Conservation (phyloP, 1,140 invertebrate species). For the Trinorchestia longiramus region DNA sequence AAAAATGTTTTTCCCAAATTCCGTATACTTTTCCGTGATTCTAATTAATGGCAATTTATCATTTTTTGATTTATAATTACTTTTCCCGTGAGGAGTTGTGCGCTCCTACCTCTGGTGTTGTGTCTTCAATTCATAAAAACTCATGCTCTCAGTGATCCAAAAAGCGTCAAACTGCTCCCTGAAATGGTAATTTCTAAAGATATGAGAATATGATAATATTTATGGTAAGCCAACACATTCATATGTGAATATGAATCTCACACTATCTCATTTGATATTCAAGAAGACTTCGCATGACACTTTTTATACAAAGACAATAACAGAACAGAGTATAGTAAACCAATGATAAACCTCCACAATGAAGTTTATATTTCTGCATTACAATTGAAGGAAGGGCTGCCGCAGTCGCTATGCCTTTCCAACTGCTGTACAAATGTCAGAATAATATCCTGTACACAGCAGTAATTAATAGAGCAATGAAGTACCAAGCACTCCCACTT, state of each 20-base stretch:
- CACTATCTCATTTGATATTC: background rate
- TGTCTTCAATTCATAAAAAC: no score
- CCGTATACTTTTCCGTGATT: no score
- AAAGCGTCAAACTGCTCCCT: no score
- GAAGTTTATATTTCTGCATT: background rate
- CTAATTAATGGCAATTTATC: no score
- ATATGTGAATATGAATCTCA: background rate
- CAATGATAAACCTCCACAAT: no score
- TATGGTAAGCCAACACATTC: background rate
- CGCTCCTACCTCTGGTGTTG: no score
- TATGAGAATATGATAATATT: no score
- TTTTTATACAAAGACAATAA: background rate
- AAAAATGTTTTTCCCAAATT: no score
- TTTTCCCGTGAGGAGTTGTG: no score
- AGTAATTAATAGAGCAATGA: background rate
- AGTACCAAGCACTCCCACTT: background rate
- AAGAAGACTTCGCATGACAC: background rate
- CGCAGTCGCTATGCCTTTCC: background rate
- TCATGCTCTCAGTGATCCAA: no score
- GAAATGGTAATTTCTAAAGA: no score
- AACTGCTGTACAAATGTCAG: background rate
- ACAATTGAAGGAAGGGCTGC: background rate
- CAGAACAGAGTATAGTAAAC: background rate
- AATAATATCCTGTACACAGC: background rate
- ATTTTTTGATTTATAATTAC: no score